Conservation (phyloP, 2,888 invertebrate genomes). For the Patella ulyssiponensis region DNA sequence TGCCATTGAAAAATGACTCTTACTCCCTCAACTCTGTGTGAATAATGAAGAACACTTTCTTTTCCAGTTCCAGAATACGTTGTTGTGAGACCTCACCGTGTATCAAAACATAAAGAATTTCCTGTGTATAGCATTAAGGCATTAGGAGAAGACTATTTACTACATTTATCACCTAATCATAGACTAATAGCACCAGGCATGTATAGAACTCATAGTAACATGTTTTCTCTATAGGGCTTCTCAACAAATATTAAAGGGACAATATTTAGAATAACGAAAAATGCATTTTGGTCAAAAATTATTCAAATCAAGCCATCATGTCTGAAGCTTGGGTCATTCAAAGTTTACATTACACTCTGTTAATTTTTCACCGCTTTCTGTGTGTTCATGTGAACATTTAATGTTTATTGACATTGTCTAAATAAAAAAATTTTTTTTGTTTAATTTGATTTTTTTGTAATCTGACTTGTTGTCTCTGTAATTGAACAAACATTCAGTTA, state of each 20-base stretch:
- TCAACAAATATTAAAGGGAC: neutral
- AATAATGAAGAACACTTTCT: neutral
- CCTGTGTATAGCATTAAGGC: conserved; percentile 42
- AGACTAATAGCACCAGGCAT: conserved; percentile 48
- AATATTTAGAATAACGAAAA: no score
- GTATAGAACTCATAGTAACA: neutral
- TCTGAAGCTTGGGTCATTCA: no score
- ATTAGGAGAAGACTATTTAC: conserved; percentile 43
- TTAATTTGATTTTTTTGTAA: no score
- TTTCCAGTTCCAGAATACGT: conserved; percentile 50
- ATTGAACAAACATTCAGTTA: no score
- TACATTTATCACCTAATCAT: conserved; percentile 45
- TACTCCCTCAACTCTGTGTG: neutral
- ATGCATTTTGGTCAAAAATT: no score
- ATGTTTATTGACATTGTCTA: no score
- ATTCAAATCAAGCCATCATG: no score
- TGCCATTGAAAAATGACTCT: neutral
- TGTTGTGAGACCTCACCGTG: conserved; percentile 39
- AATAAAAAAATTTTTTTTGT: no score
- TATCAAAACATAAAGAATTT: conserved; percentile 20
- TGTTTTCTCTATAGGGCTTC: neutral
- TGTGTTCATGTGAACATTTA: no score
- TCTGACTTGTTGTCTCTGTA: no score
- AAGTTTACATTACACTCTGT: no score
- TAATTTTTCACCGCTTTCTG: no score